These are phyloP conservation scores for Leptobrachium ailaonicum DNA, from an alignment of 2,113 vertebrate species.

Conservation along the genomic window DNA sequence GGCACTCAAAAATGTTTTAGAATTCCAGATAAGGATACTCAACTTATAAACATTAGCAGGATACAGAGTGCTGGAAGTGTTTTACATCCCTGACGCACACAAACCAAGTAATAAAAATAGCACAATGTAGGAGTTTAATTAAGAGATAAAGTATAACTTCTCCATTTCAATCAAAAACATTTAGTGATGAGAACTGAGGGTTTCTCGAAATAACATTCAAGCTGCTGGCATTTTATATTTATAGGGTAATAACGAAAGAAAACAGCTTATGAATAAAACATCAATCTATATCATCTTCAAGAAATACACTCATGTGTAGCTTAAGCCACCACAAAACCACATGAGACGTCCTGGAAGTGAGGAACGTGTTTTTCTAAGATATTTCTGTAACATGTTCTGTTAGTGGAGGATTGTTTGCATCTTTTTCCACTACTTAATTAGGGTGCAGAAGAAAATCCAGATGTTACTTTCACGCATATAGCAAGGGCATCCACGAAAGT, in stretches of 20 bases:
- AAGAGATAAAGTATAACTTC: too few relatives aligned
- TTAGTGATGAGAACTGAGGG: too few relatives aligned
- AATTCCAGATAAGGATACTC: too few relatives aligned
- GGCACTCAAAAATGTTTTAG: too few relatives aligned
- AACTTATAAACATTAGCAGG: too few relatives aligned
- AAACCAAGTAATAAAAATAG: too few relatives aligned
- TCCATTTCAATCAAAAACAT: too few relatives aligned
- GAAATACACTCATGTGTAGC: slow-evolving; percentile 10
- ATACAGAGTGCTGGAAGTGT: too few relatives aligned
- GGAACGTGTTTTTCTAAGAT: slow-evolving; percentile 33
- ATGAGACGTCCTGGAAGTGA: slow-evolving; percentile 12
- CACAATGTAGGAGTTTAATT: too few relatives aligned
- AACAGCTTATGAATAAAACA: slow-evolving; percentile 21
- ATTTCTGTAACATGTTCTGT: slow-evolving; percentile 8
- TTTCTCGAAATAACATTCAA: too few relatives aligned
- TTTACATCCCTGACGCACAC: too few relatives aligned
- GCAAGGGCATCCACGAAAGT: neutral
- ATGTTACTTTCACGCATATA: slow-evolving; percentile 22
- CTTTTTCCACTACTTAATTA: slow-evolving; percentile 10
- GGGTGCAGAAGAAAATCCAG: neutral
- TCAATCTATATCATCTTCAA: slow-evolving; percentile 14
- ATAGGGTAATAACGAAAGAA: neutral
- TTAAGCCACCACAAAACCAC: slow-evolving; percentile 34
- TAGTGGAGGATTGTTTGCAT: slow-evolving; percentile 9
- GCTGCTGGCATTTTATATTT: too few relatives aligned